Conservation (phyloP, 2,888 invertebrate genomes). For the Pristionchus mayeri region DNA sequence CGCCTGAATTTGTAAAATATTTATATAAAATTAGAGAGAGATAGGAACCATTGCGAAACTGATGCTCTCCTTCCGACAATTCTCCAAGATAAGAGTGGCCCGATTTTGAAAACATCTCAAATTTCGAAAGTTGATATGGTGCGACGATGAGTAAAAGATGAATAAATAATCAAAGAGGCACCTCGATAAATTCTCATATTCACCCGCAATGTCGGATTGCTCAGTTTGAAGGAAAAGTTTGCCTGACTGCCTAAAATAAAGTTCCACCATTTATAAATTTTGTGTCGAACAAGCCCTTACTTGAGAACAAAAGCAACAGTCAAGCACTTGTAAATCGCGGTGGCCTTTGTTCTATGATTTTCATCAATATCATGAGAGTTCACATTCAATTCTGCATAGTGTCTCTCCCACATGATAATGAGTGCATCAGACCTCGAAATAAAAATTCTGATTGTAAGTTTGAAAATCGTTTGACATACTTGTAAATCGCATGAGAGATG, state of each 20-base stretch:
- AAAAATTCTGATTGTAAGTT: no score
- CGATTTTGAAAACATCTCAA: not conserved
- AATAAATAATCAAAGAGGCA: not conserved
- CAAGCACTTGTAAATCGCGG: not conserved
- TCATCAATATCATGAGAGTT: no score
- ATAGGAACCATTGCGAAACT: not conserved
- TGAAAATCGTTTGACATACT: no score
- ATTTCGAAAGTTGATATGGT: not conserved
- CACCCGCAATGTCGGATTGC: not conserved
- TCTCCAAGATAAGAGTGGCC: not conserved
- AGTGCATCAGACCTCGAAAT: no score
- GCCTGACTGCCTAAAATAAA: not conserved
- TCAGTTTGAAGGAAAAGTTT: not conserved
- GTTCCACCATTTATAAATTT: not conserved
- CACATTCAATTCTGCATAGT: no score
- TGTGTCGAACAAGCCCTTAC: not conserved
- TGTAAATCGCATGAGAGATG: no score
- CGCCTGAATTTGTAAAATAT: not conserved
- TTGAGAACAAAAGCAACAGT: not conserved
- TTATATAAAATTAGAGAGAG: no score
- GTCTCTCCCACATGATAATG: no score
- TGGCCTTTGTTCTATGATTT: no score
- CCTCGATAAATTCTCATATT: not conserved
- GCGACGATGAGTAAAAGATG: not conserved
- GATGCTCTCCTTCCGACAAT: not conserved